phyloP scores from a whole-genome alignment of 2,888 invertebrate species.

The Agrochola macilenta region DNA sequence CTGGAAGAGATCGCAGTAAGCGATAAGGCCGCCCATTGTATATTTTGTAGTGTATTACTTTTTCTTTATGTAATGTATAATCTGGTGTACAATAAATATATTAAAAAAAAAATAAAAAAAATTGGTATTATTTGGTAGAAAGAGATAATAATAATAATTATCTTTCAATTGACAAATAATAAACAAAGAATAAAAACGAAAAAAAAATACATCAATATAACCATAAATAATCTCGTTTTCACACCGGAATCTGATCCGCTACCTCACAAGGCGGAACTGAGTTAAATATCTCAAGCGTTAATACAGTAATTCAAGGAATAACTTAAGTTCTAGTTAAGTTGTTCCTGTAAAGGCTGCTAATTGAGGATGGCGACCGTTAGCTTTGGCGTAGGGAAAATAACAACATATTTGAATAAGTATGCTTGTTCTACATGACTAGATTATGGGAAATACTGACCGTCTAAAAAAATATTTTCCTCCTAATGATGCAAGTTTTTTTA shows the following conservation, averaged over 20 bases:
- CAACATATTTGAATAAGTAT: slow-evolving; percentile 12
- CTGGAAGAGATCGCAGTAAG: too few species aligned
- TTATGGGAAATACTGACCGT: neutral
- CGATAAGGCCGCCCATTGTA: too few species aligned
- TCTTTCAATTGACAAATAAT: too few species aligned
- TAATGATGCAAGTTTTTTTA: too few species aligned
- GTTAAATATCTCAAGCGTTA: neutral
- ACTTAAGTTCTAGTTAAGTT: slow-evolving; percentile 24
- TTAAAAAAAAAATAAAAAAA: too few species aligned
- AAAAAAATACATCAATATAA: neutral
- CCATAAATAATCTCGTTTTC: neutral
- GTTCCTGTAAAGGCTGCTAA: slow-evolving; percentile 38
- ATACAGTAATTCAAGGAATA: slow-evolving; percentile 45
- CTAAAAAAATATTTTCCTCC: neutral
- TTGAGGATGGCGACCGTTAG: slow-evolving; percentile 57
- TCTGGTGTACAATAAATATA: too few species aligned
- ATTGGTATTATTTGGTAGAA: too few species aligned
- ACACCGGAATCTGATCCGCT: slow-evolving; percentile 36
- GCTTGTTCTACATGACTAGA: slow-evolving; percentile 11
- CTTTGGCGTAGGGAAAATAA: slow-evolving; percentile 3
- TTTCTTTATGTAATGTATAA: too few species aligned
- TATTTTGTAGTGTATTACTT: too few species aligned
- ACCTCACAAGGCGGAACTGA: slow-evolving; percentile 24
- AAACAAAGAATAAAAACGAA: too few species aligned
- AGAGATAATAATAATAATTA: too few species aligned